Percentiles rank a stretch among this genome's conserved stretches.
Evolutionary conservation across 2,888 invertebrate genomes (phyloP).

Genomic region (Parascotia fuliginaria): DNA sequence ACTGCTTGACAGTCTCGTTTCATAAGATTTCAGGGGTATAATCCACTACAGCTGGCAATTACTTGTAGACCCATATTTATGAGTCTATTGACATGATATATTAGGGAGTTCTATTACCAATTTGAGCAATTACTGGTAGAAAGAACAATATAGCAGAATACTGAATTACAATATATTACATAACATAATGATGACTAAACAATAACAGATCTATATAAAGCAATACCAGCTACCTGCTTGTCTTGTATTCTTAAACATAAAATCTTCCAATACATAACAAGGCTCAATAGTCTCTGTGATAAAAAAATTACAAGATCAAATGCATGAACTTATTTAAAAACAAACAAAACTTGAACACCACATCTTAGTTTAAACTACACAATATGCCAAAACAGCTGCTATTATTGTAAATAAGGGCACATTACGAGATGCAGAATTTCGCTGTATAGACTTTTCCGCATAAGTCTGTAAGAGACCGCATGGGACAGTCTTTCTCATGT

Average conservation of each 20-base stretch:
- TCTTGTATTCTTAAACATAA: not conserved
- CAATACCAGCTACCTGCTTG: not conserved
- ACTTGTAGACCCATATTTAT: not conserved
- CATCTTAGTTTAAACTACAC: constrained; percentile 32
- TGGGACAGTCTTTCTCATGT: constrained; percentile 66
- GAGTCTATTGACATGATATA: not conserved
- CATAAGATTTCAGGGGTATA: too few species aligned
- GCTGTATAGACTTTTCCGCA: constrained; percentile 67
- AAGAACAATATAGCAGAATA: not conserved
- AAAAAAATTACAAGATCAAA: not conserved
- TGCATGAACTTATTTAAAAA: not conserved
- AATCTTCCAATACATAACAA: not conserved
- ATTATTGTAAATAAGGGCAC: constrained; percentile 61
- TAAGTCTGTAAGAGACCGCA: constrained; percentile 74
- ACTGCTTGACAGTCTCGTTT: too few species aligned
- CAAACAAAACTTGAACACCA: constrained; percentile 4
- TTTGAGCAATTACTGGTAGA: constrained; percentile 23
- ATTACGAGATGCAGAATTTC: constrained; percentile 62
- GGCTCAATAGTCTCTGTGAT: not conserved
- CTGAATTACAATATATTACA: not conserved
- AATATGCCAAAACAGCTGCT: constrained; percentile 52
- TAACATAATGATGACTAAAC: not conserved
- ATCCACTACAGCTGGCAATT: not conserved
- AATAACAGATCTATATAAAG: constrained; percentile 22
- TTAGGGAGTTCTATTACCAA: constrained; percentile 1